Conservation (phyloP, 2,888 invertebrate species). For the Parelbella ahira region DNA sequence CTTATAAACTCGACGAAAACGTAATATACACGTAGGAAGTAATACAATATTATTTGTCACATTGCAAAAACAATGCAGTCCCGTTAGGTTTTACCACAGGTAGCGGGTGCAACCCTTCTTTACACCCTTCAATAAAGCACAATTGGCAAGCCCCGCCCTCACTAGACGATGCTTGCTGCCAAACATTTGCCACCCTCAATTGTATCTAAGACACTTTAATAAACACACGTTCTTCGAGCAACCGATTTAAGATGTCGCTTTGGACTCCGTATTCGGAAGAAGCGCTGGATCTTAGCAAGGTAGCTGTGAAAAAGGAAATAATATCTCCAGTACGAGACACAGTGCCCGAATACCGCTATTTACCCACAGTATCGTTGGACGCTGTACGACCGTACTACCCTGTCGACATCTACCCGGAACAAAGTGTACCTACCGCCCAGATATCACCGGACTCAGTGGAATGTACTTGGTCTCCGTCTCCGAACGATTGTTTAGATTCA, state of each 20-base stretch:
- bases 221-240: constrained; percentile 13
- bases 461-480: constrained; percentile 40
- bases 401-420: constrained; percentile 34
- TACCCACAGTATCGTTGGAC: constrained; percentile 31
- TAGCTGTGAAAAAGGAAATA: constrained; percentile 40
- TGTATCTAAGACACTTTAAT: constrained; percentile 13
- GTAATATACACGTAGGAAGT: too few relatives aligned
- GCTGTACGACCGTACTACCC: constrained; percentile 33
- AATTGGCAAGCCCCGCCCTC: constrained; percentile 30
- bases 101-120: constrained; percentile 29
- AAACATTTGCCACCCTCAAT: constrained; percentile 25
- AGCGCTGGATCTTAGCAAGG: constrained; percentile 53
- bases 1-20: too few relatives aligned
- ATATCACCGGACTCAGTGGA: constrained; percentile 48
- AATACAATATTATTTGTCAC: constrained; percentile 16
- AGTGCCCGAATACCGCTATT: constrained; percentile 30
- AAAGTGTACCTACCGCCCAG: constrained; percentile 41
- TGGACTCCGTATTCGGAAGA: constrained; percentile 66
- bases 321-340: constrained; percentile 5
- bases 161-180: constrained; percentile 22
- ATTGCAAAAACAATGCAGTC: constrained; percentile 24
- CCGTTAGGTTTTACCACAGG: constrained; percentile 35
- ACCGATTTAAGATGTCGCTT: constrained; percentile 46
- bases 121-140: constrained; percentile 24
- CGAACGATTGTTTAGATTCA: too few relatives aligned